phyloP scores from a whole-genome alignment of 2,888 invertebrate species.

The Acanthosepion esculentum region DNA sequence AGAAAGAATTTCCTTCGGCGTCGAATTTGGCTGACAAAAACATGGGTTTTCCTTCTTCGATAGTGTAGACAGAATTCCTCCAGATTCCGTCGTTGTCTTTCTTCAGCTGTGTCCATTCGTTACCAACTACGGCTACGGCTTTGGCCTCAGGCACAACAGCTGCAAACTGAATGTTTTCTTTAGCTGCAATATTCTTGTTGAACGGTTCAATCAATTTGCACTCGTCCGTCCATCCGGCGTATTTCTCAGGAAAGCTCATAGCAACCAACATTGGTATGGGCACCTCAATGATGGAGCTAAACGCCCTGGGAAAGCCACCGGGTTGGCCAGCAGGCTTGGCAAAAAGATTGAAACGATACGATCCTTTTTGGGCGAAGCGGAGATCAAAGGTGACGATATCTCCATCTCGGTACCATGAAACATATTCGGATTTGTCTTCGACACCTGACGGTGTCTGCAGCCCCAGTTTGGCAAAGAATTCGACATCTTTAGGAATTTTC shows the following conservation, averaged over 20 bases:
- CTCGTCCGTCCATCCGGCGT: conserved; percentile 40
- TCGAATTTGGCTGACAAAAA: conserved; percentile 40
- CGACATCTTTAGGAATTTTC: conserved; percentile 13
- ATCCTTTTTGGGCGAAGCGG: conserved; percentile 40
- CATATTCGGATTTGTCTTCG: conserved; percentile 43
- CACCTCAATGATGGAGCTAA: conserved; percentile 41
- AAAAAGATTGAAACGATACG: conserved; percentile 44
- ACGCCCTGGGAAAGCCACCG: conserved; percentile 43
- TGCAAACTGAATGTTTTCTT: conserved; percentile 24
- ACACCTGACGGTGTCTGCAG: background rate
- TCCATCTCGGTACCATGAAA: conserved; percentile 25
- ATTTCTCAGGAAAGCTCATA: conserved; percentile 42
- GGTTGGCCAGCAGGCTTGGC: conserved; percentile 44
- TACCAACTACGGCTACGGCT: conserved; percentile 24
- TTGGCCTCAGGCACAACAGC: conserved; percentile 23
- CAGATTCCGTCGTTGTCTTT: conserved; percentile 25
- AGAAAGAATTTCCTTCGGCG: conserved; percentile 6
- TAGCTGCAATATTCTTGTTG: conserved; percentile 24
- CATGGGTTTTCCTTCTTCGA: conserved; percentile 43
- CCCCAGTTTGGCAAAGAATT: conserved; percentile 44
- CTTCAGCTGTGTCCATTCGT: conserved; percentile 39
- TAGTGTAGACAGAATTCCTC: background rate
- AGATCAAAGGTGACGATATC: conserved; percentile 37
- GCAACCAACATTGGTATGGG: conserved; percentile 41
- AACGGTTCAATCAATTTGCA: conserved; percentile 44